Percentiles rank a stretch among this genome's conserved stretches.
Conservation (phyloP, 2,113 vertebrate species). For the Puma concolor region DNA sequence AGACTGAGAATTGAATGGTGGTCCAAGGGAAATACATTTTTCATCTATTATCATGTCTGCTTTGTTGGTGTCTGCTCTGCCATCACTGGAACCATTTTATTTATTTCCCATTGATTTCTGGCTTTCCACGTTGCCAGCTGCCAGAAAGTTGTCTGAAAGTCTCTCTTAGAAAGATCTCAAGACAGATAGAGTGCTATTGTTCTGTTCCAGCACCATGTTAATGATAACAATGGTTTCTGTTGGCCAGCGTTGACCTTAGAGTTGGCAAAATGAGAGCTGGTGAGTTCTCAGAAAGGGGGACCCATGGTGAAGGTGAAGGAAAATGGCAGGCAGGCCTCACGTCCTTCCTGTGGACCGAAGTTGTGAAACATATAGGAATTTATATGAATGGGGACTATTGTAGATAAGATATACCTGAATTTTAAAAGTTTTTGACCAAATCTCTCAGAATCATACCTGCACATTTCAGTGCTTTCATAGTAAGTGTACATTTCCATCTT, state of each 20-base stretch:
- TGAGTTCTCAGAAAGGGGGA: neutral
- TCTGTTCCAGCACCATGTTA: neutral
- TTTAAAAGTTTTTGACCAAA: neutral
- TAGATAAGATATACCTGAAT: neutral
- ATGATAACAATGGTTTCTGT: neutral
- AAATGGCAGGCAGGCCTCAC: neutral
- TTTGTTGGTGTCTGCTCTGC: neutral
- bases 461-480: neutral
- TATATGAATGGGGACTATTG: neutral
- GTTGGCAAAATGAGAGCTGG: neutral
- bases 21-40: neutral
- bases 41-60: neutral
- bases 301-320: neutral
- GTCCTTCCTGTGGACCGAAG: neutral
- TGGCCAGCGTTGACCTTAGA: neutral
- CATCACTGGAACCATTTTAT: neutral
- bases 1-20: neutral
- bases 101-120: neutral
- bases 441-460: neutral
- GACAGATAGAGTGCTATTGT: neutral
- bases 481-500: neutral
- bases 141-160: neutral
- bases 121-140: neutral
- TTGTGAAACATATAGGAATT: neutral
- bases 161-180: neutral